Base-by-base conservation (phyloP, 2,888 invertebrate genomes). In the Acutogordius australiensis region DNA sequence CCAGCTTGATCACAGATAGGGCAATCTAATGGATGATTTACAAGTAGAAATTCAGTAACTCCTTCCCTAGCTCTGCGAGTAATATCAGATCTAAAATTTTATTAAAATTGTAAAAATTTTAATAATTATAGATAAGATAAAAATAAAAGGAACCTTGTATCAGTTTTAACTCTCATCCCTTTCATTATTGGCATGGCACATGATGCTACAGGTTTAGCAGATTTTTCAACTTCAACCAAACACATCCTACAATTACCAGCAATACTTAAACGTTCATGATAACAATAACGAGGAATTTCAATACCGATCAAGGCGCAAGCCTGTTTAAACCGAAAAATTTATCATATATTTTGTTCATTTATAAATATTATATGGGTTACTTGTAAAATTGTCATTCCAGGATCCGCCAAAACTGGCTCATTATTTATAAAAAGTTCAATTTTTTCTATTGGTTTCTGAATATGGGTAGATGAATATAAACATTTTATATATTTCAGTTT, bases 181-280 rank as follows among this genome's bases (percentile, higher is more conserved):
- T 94, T 94, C 91, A 97, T 90, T 0, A 99, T 94, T 0, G 97
- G 97, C 94, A 97, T 97, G 18, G 97, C 97, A 72, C 97, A 97
- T 0, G 94, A 90, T 4, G 97, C 97, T 0, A 90, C 84, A 0
- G 94, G 94, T 76, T 97, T 90, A 1, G 88, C 82, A 45, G 90
- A 86, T 70, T 86, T 91, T 70, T 99, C 97, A 13, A 99, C 90
- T 74, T 99, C 97, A 0, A 99, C 97, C 29, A 99, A 76, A 73
- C 97, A 99, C 97, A 97, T 99, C 63, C 97, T 79, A 70, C 94
- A 97, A 74, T 99, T 99, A 57, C 97, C 97, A 64, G 97, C 97
- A 30, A 99, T 84, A 2, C 94, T 88, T 61, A 99, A 77, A 60
- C 97, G 78, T 70, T 99, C 97, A 75, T 99, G 97, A 71, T 97